phyloP scores from a whole-genome alignment of 2,113 vertebrate species.

The Xiphophorus hellerii region DNA sequence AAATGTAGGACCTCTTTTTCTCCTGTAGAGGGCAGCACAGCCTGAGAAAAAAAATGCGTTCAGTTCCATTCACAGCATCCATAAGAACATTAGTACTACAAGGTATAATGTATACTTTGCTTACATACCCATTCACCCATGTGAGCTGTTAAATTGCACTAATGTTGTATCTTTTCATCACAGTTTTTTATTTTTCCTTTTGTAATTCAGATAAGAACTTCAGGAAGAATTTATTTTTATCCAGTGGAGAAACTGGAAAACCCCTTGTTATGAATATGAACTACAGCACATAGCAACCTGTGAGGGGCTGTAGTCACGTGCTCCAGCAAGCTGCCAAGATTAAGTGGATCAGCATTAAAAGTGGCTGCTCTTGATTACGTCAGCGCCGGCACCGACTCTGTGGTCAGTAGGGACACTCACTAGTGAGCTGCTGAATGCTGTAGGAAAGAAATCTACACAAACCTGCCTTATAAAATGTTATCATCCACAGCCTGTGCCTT shows the following conservation, averaged over 20 bases:
- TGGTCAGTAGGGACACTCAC: constrained; percentile 66
- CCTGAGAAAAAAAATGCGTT: constrained; percentile 12
- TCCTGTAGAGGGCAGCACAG: constrained; percentile 67
- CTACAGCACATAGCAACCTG: constrained; percentile 34
- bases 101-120: neutral
- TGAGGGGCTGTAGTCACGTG: constrained; percentile 14
- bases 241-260: constrained; percentile 24
- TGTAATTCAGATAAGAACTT: neutral
- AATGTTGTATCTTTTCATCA: neutral
- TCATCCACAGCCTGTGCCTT: constrained; percentile 33
- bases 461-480: constrained; percentile 45
- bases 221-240: neutral
- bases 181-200: neutral
- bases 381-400: constrained; percentile 57
- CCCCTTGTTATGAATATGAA: constrained; percentile 32
- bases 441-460: constrained; percentile 45
- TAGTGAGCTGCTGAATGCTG: constrained; percentile 29
- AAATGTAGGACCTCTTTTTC: constrained; percentile 24
- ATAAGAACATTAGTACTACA: neutral
- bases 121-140: neutral
- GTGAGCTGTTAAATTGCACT: neutral
- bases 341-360: constrained; percentile 53
- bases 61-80: constrained; percentile 20
- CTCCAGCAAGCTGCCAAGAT: constrained; percentile 28
- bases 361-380: constrained; percentile 57